Evolutionary conservation across 2,113 vertebrate species (phyloP).

Genomic region (Tachysurus fulvidraco): DNA sequence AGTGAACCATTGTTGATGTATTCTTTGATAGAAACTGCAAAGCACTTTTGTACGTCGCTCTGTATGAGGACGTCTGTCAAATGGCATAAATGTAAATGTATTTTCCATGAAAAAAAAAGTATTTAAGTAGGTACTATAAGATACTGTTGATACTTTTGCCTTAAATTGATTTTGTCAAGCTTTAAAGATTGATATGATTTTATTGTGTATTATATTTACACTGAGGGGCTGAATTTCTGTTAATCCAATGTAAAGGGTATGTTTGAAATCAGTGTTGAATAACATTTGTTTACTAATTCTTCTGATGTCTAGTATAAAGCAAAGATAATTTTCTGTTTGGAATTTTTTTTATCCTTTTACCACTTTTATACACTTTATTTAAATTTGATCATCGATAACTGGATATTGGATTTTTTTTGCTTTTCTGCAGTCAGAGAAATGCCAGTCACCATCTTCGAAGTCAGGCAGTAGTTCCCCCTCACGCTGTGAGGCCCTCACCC

Average conservation of each 20-base stretch:
- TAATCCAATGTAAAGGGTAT: neutral
- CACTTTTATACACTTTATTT: neutral
- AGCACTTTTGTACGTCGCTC: too few relatives aligned
- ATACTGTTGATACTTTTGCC: neutral
- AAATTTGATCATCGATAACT: neutral
- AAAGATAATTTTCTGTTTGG: neutral
- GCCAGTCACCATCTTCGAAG: constrained; percentile 73
- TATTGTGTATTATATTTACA: neutral
- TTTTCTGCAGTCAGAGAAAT: constrained; percentile 73
- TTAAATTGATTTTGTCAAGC: neutral
- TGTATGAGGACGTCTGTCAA: too few relatives aligned
- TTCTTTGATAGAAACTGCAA: too few relatives aligned
- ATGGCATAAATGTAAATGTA: too few relatives aligned
- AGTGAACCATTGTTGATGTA: too few relatives aligned
- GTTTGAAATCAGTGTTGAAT: neutral
- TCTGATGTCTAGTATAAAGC: neutral
- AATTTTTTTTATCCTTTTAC: neutral
- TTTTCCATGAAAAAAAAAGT: neutral
- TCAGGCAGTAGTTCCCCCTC: constrained; percentile 78
- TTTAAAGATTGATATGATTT: neutral
- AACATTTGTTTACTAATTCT: neutral
- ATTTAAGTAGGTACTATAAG: neutral
- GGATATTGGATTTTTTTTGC: neutral
- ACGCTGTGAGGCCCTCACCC: constrained; percentile 74
- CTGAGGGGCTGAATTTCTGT: neutral